Evolutionary conservation across 2,113 vertebrate genomes (phyloP).

Genomic region (Smithornis capensis): DNA sequence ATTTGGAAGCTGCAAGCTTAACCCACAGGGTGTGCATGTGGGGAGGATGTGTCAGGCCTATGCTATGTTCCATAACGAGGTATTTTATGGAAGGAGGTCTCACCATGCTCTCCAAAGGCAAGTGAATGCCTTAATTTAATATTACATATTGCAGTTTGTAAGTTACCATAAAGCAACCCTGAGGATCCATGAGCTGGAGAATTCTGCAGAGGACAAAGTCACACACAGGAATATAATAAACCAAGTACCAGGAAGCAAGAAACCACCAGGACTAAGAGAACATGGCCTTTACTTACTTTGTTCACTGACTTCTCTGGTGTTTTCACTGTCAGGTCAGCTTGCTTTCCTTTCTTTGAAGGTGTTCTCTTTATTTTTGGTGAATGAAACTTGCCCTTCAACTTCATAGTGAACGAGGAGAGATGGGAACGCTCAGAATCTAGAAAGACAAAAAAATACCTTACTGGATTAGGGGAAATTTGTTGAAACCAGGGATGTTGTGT

Average conservation of each 20-base stretch:
- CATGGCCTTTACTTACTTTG: conserved; percentile 80
- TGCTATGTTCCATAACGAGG: background rate
- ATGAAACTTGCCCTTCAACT: conserved; percentile 98
- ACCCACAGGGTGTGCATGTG: background rate
- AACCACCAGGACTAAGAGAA: background rate
- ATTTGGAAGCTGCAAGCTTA: background rate
- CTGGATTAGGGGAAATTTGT: background rate
- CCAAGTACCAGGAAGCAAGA: background rate
- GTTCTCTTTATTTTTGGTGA: conserved; percentile 98
- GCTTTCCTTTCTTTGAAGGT: conserved; percentile 95
- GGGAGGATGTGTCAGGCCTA: background rate
- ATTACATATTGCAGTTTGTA: background rate
- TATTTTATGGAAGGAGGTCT: conserved; percentile 10
- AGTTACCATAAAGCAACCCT: background rate
- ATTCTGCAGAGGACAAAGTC: background rate
- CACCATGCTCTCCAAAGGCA: background rate
- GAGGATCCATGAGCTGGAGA: background rate
- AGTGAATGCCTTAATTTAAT: background rate
- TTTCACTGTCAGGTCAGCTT: conserved; percentile 85
- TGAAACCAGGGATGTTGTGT: background rate
- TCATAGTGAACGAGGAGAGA: conserved; percentile 98
- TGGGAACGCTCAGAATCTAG: conserved; percentile 96
- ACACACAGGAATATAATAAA: background rate
- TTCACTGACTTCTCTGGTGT: conserved; percentile 87
- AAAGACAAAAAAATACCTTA: conserved; percentile 11